phyloP scores from a whole-genome alignment of 2,888 invertebrate species.

The Drosophila longiperda region DNA sequence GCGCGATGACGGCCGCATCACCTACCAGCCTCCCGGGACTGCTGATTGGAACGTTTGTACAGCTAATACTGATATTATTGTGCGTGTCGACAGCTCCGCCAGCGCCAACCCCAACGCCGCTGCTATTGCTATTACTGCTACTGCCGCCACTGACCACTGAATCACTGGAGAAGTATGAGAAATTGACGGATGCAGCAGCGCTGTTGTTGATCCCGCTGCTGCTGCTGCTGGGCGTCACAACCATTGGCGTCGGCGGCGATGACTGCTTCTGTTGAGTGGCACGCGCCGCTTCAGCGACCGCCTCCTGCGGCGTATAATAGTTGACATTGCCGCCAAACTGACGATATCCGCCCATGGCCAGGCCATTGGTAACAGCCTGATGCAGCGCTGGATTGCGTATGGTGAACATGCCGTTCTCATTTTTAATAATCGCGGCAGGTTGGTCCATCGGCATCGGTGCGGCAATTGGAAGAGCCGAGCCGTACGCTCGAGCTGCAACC shows the following conservation, averaged over 20 bases:
- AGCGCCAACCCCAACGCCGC: slow-evolving; percentile 36
- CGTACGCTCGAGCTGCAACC: slow-evolving; percentile 62
- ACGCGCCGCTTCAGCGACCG: slow-evolving; percentile 79
- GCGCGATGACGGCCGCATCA: slow-evolving; percentile 81
- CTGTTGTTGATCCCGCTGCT: slow-evolving; percentile 15
- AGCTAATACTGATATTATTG: slow-evolving; percentile 83
- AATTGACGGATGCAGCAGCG: slow-evolving; percentile 55
- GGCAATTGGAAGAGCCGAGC: slow-evolving; percentile 61
- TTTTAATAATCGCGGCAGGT: slow-evolving; percentile 89
- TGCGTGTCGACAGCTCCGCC: slow-evolving; percentile 69
- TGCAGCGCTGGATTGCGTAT: slow-evolving; percentile 89
- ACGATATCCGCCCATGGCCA: slow-evolving; percentile 81
- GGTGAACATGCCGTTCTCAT: slow-evolving; percentile 93
- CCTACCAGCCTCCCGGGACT: slow-evolving; percentile 73
- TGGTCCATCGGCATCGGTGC: slow-evolving; percentile 85
- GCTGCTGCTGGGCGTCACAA: slow-evolving; percentile 16
- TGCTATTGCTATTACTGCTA: slow-evolving; percentile 42
- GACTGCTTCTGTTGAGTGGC: slow-evolving; percentile 69
- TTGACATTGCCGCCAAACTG: slow-evolving; percentile 83
- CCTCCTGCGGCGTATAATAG: slow-evolving; percentile 83
- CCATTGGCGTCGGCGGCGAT: slow-evolving; percentile 31
- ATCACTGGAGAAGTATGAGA: slow-evolving; percentile 80
- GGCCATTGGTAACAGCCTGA: slow-evolving; percentile 84
- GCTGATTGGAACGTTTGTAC: slow-evolving; percentile 74
- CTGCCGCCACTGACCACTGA: slow-evolving; percentile 48